These are phyloP conservation scores for Acanthosepion pharaonis DNA, from an alignment of 2,888 invertebrate genomes.

Conservation along the genomic window DNA sequence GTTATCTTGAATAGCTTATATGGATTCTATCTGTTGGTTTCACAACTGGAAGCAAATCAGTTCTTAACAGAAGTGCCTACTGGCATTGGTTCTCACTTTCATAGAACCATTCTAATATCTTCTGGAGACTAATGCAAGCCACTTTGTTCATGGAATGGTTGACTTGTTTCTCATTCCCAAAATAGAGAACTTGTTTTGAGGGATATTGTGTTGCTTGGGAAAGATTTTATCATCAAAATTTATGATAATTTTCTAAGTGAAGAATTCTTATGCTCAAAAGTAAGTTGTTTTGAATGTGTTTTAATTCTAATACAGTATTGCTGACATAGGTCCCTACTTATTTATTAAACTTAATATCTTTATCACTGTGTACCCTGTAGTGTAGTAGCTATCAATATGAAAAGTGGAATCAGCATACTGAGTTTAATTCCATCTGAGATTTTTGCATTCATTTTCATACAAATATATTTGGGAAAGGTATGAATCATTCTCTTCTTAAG, in stretches of 20 bases:
- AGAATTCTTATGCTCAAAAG: background rate
- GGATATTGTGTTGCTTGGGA: background rate
- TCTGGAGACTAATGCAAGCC: background rate
- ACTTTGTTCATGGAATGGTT: background rate
- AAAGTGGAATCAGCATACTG: no score
- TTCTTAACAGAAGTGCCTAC: background rate
- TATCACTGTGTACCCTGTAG: no score
- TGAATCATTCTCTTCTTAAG: no score
- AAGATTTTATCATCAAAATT: slow-evolving; percentile 33
- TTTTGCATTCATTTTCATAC: no score
- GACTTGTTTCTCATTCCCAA: slow-evolving; percentile 14
- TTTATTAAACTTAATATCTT: no score
- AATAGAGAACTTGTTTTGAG: background rate
- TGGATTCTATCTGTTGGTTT: background rate
- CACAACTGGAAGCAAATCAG: background rate
- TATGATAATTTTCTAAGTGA: background rate
- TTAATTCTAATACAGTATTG: background rate
- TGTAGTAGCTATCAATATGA: no score
- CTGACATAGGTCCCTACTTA: no score
- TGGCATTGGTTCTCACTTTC: background rate
- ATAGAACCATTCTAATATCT: background rate
- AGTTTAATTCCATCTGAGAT: no score
- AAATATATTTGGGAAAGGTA: no score
- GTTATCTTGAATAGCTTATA: background rate
- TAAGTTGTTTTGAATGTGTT: background rate